Base-by-base conservation (phyloP, 2,797 vertebrate species). In the Lutjanus campechanus region DNA sequence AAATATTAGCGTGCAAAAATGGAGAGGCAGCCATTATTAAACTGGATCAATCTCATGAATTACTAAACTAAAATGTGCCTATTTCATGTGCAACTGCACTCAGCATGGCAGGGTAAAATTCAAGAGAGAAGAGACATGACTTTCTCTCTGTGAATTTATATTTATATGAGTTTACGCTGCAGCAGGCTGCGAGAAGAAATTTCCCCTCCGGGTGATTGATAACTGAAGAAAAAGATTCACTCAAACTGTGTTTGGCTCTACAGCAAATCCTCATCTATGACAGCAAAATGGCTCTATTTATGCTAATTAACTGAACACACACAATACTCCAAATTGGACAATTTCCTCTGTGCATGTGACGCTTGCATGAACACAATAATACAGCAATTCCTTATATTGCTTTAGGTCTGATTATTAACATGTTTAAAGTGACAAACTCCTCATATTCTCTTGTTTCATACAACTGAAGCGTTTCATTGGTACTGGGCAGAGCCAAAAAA, bases 11-110 rank as follows among this genome's bases (percentile, higher is more conserved):
- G 0, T 85, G 47, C 13, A 69, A 41, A 20, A 53, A 29, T 29
- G 11, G 36, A 75, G 46, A 29, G 1, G 22, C 7, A 54, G 12
- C 9, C 19, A 25, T 50, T 54, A 66, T 40, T 74, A 16, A 81
- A 61, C 43, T n/a, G 36, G 20, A 69, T 77, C 43, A 63, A 9
- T 81, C 58, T 77, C 7, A 63, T 62, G 19, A 82, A 78, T 67
- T 46, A 79, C 9, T 55, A 47, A 81, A 73, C 3, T 11, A 54
- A 66, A 78, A 20, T 1, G 4, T 59, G 3, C 4, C 7, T 5
- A 0, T 70, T 71, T 65, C 22, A 50, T 71, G 16, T 67, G 25
- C 47, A 20, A 58, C 22, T 17, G 15, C 46, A 16, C 41, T 72
- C 36, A 62, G 17, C 36, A 61, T 66, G 64, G n/a, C 16, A 5